A percentile compares a stretch with the other conserved stretches of the same genome.
These are phyloP conservation scores for Drosophila sproati DNA, from an alignment of 1,140 invertebrate genomes.

Conservation along the genomic window DNA sequence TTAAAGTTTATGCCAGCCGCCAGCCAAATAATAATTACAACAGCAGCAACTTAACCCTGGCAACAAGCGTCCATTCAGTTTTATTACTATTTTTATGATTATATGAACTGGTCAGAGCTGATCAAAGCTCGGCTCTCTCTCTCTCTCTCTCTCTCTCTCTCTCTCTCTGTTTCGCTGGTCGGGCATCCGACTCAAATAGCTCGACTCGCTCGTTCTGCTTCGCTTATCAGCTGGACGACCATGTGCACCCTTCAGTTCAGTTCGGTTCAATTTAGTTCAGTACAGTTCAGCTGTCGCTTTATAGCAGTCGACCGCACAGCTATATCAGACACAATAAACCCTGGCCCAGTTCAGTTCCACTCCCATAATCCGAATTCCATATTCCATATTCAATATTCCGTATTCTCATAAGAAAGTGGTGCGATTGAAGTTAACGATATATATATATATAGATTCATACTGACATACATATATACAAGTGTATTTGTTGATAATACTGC, in stretches of 20 bases:
- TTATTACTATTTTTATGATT: neutral
- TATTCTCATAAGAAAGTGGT: neutral
- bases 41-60: neutral
- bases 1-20: slow-evolving; percentile 1
- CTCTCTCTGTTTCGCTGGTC: neutral
- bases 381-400: no score
- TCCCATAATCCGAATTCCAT: no score
- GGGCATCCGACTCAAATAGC: slow-evolving; percentile 1
- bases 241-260: neutral
- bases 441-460: no score
- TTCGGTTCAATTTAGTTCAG: neutral
- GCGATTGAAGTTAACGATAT: neutral
- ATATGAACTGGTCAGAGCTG: neutral
- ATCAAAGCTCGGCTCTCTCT: neutral
- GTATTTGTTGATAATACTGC: no score
- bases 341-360: no score
- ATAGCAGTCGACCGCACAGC: neutral
- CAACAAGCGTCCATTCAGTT: slow-evolving; percentile 11
- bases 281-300: slow-evolving; percentile 4
- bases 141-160: neutral
- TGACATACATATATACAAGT: no score
- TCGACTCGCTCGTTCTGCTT: neutral
- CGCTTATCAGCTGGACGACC: slow-evolving; percentile 6
- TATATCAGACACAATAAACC: no score
- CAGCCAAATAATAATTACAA: slow-evolving; percentile 17